phyloP scores from a whole-genome alignment of 2,113 vertebrate species.

The Brienomyrus brachyistius region DNA sequence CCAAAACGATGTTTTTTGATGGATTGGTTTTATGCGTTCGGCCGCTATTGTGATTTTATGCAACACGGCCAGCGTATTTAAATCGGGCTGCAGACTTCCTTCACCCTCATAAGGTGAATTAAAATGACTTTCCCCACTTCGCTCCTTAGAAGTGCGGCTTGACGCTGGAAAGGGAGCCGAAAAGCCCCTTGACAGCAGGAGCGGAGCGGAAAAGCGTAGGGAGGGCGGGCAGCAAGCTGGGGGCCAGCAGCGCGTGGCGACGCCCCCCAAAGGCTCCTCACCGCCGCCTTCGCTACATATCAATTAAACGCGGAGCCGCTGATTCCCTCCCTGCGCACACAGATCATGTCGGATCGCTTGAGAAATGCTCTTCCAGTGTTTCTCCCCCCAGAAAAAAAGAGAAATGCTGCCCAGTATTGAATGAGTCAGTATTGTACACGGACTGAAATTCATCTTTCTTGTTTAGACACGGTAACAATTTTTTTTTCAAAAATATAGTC shows the following conservation, averaged over 20 bases:
- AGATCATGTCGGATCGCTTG: background rate
- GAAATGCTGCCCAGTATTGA: background rate
- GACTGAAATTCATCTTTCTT: background rate
- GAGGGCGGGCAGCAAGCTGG: background rate
- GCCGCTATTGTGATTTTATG: conserved; percentile 21
- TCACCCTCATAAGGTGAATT: conserved; percentile 26
- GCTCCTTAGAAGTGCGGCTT: background rate
- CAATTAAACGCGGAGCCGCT: background rate
- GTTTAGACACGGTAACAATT: background rate
- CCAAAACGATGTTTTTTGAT: conserved; percentile 25
- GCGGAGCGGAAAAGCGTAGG: background rate
- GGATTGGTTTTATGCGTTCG: conserved; percentile 32
- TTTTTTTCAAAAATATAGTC: background rate
- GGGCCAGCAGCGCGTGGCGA: background rate
- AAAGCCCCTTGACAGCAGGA: conserved; percentile 17
- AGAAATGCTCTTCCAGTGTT: background rate
- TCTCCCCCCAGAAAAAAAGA: background rate
- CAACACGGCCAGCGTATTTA: conserved; percentile 10
- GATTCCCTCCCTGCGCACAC: background rate
- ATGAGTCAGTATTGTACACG: background rate
- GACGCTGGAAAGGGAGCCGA: background rate
- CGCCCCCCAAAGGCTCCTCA: background rate
- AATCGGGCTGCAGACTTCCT: conserved; percentile 15
- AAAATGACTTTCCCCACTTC: conserved; percentile 20
- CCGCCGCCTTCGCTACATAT: background rate